Evolutionary conservation across 2,797 vertebrate species (phyloP).

Genomic region (Aeoliscus strigatus): DNA sequence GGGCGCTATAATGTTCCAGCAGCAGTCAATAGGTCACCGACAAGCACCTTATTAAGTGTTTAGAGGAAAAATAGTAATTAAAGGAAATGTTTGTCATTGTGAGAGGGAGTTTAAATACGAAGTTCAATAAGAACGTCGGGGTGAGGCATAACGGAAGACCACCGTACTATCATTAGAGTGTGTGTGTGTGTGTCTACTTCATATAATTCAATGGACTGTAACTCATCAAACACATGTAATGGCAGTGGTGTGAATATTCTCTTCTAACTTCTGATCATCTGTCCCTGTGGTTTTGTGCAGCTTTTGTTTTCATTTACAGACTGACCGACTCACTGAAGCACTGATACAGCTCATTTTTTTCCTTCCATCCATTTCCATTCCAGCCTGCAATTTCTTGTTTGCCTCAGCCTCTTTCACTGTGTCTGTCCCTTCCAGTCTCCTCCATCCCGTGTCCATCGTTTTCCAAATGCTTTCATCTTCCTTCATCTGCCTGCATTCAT

Average conservation of each 20-base stretch:
- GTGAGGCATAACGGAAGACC: slow-evolving; percentile 47
- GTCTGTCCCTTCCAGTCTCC: slow-evolving; percentile 24
- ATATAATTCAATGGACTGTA: slow-evolving; percentile 44
- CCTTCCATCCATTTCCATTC: slow-evolving; percentile 21
- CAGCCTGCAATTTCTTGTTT: slow-evolving; percentile 14
- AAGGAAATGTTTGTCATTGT: slow-evolving; percentile 51
- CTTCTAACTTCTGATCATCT: slow-evolving; percentile 9
- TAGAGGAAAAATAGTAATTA: slow-evolving; percentile 70
- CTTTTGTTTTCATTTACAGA: slow-evolving; percentile 22
- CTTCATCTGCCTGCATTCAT: slow-evolving; percentile 26
- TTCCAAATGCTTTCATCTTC: slow-evolving; percentile 33
- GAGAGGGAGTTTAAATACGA: slow-evolving; percentile 47
- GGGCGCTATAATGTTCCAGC: slow-evolving; percentile 57
- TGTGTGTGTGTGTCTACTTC: slow-evolving; percentile 19
- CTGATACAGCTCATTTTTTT: slow-evolving; percentile 20
- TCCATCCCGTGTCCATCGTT: slow-evolving; percentile 19
- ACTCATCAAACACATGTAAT: slow-evolving; percentile 46
- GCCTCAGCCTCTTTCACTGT: slow-evolving; percentile 18
- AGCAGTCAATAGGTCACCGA: slow-evolving; percentile 60
- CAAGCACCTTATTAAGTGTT: slow-evolving; percentile 61
- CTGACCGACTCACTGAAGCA: slow-evolving; percentile 6
- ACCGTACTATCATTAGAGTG: slow-evolving; percentile 46
- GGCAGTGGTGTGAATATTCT: slow-evolving; percentile 33
- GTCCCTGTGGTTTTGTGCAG: slow-evolving; percentile 31
- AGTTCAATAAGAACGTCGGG: slow-evolving; percentile 50